A percentile compares a stretch with the other conserved stretches of the same genome.
Conservation (phyloP, 2,888 invertebrate genomes). For the Oscheius sp. region DNA sequence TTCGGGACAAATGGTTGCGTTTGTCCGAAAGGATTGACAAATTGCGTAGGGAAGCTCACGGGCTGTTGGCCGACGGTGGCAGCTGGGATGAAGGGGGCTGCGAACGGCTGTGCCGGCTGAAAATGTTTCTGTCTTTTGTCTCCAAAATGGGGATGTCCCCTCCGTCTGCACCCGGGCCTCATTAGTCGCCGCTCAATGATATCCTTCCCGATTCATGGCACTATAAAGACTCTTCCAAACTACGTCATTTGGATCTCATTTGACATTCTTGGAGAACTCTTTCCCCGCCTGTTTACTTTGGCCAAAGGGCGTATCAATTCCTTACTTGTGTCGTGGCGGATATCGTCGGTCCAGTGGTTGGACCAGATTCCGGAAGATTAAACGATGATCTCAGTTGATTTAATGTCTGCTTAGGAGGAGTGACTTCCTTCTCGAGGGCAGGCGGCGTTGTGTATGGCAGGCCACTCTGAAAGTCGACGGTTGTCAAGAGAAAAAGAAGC, state of each 20-base stretch:
- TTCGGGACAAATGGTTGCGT: conserved; percentile 7
- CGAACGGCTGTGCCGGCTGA: conserved; percentile 12
- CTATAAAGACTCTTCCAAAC: too few relatives aligned
- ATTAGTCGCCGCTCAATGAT: too few relatives aligned
- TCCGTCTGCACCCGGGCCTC: too few relatives aligned
- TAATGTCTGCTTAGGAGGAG: conserved; percentile 56
- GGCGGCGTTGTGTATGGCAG: conserved; percentile 51
- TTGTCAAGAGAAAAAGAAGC: not conserved
- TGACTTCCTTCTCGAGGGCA: conserved; percentile 32
- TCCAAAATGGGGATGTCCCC: too few relatives aligned
- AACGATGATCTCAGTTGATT: conserved; percentile 69
- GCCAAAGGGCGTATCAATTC: not conserved
- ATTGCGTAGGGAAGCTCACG: conserved; percentile 21
- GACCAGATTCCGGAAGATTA: conserved; percentile 43
- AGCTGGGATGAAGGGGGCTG: conserved; percentile 7
- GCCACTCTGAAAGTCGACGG: conserved; percentile 50
- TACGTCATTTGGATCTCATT: not conserved
- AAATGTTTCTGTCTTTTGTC: not conserved
- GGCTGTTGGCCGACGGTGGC: not conserved
- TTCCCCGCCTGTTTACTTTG: not conserved
- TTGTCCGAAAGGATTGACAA: conserved; percentile 30
- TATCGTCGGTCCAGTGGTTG: conserved; percentile 12
- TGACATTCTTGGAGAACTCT: not conserved
- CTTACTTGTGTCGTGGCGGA: not conserved
- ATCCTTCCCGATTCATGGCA: too few relatives aligned